Evolutionary conservation across 2,888 invertebrate genomes (phyloP).

Genomic region (Phragmatobia fuliginosa): DNA sequence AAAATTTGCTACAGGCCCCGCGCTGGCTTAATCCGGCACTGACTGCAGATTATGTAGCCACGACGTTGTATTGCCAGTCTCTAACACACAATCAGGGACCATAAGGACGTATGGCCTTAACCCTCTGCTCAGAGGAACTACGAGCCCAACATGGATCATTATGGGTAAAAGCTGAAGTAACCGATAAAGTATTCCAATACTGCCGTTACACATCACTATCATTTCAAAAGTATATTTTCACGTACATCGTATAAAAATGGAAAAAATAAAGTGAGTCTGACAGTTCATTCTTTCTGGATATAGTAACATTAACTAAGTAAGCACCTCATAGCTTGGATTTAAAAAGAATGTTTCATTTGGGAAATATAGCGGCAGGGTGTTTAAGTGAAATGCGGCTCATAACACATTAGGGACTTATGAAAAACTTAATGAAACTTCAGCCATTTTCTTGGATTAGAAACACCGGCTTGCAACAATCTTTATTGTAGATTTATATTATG

Average conservation of each 20-base stretch:
- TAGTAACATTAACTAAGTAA: conserved; percentile 1
- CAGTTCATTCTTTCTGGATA: not conserved
- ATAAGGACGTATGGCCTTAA: no score
- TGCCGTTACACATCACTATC: not conserved
- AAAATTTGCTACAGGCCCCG: no score
- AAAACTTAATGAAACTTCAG: conserved; percentile 25
- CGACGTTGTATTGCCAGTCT: no score
- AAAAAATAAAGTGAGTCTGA: not conserved
- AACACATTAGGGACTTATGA: conserved; percentile 10
- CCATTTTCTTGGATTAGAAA: conserved; percentile 19
- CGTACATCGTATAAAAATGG: not conserved
- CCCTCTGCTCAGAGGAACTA: no score
- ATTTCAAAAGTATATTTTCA: not conserved
- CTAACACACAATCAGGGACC: no score
- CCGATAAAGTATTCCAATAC: not conserved
- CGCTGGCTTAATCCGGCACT: no score
- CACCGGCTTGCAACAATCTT: conserved; percentile 12
- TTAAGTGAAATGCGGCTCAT: conserved; percentile 19
- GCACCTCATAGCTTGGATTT: conserved; percentile 15
- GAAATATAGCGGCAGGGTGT: conserved; percentile 30
- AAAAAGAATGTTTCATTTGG: conserved; percentile 33
- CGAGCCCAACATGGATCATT: no score
- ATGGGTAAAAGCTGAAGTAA: not conserved
- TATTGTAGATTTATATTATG: conserved; percentile 16
- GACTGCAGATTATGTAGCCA: no score